These are phyloP conservation scores for Nycticryphes semicollaris DNA, from an alignment of 2,113 vertebrate species.

Conservation along the genomic window DNA sequence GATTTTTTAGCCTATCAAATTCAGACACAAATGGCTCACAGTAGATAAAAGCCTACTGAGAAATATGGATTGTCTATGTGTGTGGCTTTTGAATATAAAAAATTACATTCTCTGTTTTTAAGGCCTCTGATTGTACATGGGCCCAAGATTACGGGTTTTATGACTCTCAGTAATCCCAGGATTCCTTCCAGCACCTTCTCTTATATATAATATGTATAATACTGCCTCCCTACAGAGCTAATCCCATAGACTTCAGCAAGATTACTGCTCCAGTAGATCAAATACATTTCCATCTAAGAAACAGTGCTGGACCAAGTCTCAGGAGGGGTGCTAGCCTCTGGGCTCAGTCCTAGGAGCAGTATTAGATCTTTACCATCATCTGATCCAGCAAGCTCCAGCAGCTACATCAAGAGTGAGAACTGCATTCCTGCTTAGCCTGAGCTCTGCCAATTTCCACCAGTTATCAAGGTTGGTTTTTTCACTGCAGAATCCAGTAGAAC, in stretches of 20 bases:
- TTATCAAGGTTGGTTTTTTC: neutral
- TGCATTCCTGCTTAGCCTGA: neutral
- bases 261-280: neutral
- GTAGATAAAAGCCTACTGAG: slow-evolving; percentile 15
- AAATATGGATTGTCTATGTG: neutral
- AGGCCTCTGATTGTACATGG: neutral
- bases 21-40: neutral
- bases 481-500: neutral
- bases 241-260: neutral
- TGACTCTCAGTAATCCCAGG: neutral
- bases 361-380: neutral
- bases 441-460: neutral
- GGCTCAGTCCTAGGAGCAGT: neutral
- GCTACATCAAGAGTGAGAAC: neutral
- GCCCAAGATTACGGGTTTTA: neutral
- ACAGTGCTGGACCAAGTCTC: neutral
- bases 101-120: neutral
- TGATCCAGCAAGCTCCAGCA: neutral
- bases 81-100: neutral
- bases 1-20: neutral
- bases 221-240: neutral
- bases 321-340: neutral
- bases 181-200: neutral
- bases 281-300: neutral
- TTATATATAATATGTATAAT: neutral